Base-by-base conservation (phyloP, 2,113 vertebrate species). In the Myiozetetes cayanensis region DNA sequence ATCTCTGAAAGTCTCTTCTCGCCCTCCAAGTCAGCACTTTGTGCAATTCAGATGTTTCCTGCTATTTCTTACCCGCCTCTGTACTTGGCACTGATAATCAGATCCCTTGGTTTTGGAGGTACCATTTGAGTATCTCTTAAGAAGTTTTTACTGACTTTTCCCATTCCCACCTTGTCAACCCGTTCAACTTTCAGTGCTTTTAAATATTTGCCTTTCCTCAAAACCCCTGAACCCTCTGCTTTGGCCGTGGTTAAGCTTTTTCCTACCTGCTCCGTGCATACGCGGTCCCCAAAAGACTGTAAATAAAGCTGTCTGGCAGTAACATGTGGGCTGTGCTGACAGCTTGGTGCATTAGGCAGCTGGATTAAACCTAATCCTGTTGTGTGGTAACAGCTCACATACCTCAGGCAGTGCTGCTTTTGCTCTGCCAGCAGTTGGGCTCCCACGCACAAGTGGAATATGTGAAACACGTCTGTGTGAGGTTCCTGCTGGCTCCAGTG, bases 351-450 rank as follows among this genome's bases (percentile, higher is more conserved):
- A 7, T 90, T 91, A 86, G 77, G 53, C 93, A 95, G 89, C 66
- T 75, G 87, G 96, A 96, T 96, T 96, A 91, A 58, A 94, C 24
- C 49, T 96, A 96, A 95, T 94, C 94, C 95, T 90, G 71, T 81
- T 87, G 76, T 78, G 65, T 85, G 87, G 73, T 82, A 86, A 63
- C 72, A 75, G 44, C 81, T 87, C 59, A 5, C 50, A 85, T 47
- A 68, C 59, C 62, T 89, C 89, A 18, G 61, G 73, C 73, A 6
- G 70, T 12, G 62, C 91, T 68, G 53, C 68, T 43, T 83, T 49
- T 41, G 24, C 87, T 74, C 63, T 3, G 31, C 1, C 2, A 71
- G 70, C 70, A 49, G 37, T 5, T 33, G 55, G 13, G n/a, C 79
- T 85, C 74, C 90, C 79, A 82, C 25, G 0, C 81, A 16, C 5